Base-by-base conservation (phyloP, 2,113 vertebrate genomes). In the Rhea americana region DNA sequence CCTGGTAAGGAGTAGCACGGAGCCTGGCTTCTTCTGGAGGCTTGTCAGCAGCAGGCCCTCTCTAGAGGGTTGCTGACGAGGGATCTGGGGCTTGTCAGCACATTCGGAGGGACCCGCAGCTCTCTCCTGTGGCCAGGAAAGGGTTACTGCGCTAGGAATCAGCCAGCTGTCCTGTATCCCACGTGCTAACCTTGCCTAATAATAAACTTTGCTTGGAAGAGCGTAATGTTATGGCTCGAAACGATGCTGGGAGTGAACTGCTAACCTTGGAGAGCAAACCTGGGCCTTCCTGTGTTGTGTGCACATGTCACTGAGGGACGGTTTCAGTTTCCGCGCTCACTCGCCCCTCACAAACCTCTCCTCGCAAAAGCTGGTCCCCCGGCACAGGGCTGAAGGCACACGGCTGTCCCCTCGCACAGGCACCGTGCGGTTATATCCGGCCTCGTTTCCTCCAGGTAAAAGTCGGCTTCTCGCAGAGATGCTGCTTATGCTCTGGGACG, bases 1-100 rank as follows among this genome's bases (percentile, higher is more conserved):
- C 99, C 94, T 99, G 99, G 99, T 99, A 94, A 97, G 98, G 37
- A 1, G 11, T 17, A 1, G 1, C 25, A 6, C n/a, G 16, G 2
- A 35, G 37, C 32, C 56, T 9, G 1, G 5, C 68, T 56, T 11
- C 93, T 76, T 50, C 72, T 9, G 47, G 2, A 17, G 13, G 58
- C 5, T 35, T 2, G 16, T 16, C 1, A 1, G 22, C 32, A 22
- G 13, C 1, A 9, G 2, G 13, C 19, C 37, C 13, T n/a, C 28
- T 30, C 11, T 0, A 13, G 9, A 26, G 14, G 7, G 65, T 2
- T 2, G 32, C 32, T 65, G 50, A 5, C 5, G 32, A 50, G 24
- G 55, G 20, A 6, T 6, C 47, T 3, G 1, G 50, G 65, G 61
- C 8, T 48, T 20, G 41, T 43, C 37, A 3, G 15, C 12, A 1